Conservation (phyloP, 2,797 vertebrate species). For the Rhyacichthys aspro region DNA sequence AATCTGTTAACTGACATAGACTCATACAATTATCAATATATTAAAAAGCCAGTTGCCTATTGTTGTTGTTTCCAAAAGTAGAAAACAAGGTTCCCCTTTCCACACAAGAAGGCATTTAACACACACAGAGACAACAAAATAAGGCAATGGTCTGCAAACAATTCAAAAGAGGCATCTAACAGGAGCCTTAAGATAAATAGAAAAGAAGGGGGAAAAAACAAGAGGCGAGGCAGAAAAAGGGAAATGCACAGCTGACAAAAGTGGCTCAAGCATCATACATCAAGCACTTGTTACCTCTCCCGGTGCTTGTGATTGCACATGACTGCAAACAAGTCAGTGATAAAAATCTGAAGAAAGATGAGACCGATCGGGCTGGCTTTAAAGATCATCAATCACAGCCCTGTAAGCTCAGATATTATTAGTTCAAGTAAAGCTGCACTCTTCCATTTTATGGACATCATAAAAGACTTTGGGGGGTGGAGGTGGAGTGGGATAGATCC, state of each 20-base stretch:
- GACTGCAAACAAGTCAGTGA: conserved; percentile 94
- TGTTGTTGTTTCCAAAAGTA: conserved; percentile 53
- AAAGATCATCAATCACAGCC: conserved; percentile 92
- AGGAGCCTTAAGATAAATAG: conserved; percentile 72
- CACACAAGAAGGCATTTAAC: conserved; percentile 75
- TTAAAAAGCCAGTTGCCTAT: no score
- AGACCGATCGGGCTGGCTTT: conserved; percentile 90
- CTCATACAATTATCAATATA: neutral
- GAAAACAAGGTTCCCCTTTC: conserved; percentile 66
- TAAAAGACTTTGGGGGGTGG: conserved; percentile 79
- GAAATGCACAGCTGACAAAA: conserved; percentile 89
- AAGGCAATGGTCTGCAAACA: conserved; percentile 75
- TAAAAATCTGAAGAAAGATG: conserved; percentile 97
- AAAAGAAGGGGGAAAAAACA: conserved; percentile 46
- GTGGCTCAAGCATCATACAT: conserved; percentile 90
- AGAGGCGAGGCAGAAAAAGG: conserved; percentile 57
- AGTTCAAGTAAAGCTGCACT: conserved; percentile 91
- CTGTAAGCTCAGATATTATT: conserved; percentile 89
- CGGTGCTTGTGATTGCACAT: conserved; percentile 90
- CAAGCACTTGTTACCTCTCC: conserved; percentile 94
- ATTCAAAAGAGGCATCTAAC: conserved; percentile 76
- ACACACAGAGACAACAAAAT: conserved; percentile 33
- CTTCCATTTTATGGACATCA: conserved; percentile 92
- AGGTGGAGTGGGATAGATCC: conserved; percentile 68
- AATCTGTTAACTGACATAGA: conserved; percentile 12